phyloP scores from a whole-genome alignment of 2,888 invertebrate species.

The Caenorhabditis afra region DNA sequence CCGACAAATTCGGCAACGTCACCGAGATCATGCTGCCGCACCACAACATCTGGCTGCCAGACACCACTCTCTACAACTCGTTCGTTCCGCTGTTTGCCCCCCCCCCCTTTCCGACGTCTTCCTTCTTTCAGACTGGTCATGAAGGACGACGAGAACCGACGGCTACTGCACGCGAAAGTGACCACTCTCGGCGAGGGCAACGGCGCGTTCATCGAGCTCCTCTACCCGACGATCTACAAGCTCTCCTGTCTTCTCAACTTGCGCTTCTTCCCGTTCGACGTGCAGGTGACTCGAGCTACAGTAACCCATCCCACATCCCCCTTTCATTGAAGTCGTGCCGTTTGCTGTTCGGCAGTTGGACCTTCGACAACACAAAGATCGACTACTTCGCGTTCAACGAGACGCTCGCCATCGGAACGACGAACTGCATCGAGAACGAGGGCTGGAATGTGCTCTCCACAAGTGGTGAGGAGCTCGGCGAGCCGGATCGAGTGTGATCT shows the following conservation, averaged over 20 bases:
- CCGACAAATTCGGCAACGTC: slow-evolving; percentile 70
- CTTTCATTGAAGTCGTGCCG: slow-evolving; percentile 66
- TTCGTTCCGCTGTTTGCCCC: slow-evolving; percentile 33
- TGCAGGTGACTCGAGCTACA: slow-evolving; percentile 69
- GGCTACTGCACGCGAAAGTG: slow-evolving; percentile 74
- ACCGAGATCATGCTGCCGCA: slow-evolving; percentile 73
- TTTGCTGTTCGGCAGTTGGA: slow-evolving; percentile 75
- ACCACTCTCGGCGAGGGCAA: slow-evolving; percentile 65
- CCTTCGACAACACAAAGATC: slow-evolving; percentile 75
- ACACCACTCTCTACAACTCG: slow-evolving; percentile 75
- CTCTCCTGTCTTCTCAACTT: slow-evolving; percentile 69
- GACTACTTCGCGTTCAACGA: slow-evolving; percentile 73
- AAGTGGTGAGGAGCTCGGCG: slow-evolving; percentile 60
- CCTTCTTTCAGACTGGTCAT: slow-evolving; percentile 69
- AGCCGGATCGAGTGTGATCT: no score
- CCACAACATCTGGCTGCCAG: slow-evolving; percentile 74
- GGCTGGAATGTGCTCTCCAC: slow-evolving; percentile 76
- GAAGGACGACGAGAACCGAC: slow-evolving; percentile 73
- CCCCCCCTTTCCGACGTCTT: neutral
- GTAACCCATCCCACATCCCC: no score
- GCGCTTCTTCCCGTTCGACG: slow-evolving; percentile 71
- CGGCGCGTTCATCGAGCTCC: slow-evolving; percentile 71
- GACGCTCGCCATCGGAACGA: slow-evolving; percentile 70
- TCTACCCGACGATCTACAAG: slow-evolving; percentile 77
- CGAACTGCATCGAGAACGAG: slow-evolving; percentile 76